Base-by-base conservation (phyloP, 2,113 vertebrate genomes). In the Perognathus longimembris region DNA sequence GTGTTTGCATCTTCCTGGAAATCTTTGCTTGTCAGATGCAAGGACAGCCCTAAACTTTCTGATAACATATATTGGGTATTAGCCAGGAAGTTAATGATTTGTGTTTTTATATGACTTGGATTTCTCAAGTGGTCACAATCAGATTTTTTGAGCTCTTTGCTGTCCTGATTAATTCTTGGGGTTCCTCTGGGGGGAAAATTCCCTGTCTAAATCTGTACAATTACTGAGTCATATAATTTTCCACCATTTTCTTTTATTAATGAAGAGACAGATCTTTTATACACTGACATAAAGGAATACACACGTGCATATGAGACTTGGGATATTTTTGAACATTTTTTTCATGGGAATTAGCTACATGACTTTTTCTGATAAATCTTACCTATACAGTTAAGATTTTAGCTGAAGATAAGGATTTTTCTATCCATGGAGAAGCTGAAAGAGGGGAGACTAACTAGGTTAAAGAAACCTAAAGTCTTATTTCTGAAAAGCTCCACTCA, bases 401-500 rank as follows among this genome's bases (percentile, higher is more conserved):
- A 86, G 45, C 20, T 59, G 20, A 70, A 45, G 40, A 32, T 14
- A 10, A 26, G 32, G 59, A 85, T n/a, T n/a, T n/a, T n/a, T n/a
- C n/a, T n/a, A 12, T 12, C 45, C 45, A 45, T 45, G 45, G 45
- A 45, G 66, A 74, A 89, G 11, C 50, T 66, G 40, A 82, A 30
- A 88, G 85, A 70, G 30, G 20, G 26, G 20, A 78, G n/a, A 45
- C 45, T 9, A 89, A 83, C 85, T 50, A 78, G 45, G 10, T 85
- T 69, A 67, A 78, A 85, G 28, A 92, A 94, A 71, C 38, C 10
- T 7, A 0, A 45, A 74, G 64, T 78, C 45, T 12, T 82, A 7
- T 78, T 73, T 73, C 66, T 86, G 26, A 80, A 86, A 73, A 93
- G 36, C 79, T 88, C 54, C n/a, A 21, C 32, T 88, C 32, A 42